phyloP scores from a whole-genome alignment of 2,113 vertebrate genomes.

The Dicentrarchus labrax region DNA sequence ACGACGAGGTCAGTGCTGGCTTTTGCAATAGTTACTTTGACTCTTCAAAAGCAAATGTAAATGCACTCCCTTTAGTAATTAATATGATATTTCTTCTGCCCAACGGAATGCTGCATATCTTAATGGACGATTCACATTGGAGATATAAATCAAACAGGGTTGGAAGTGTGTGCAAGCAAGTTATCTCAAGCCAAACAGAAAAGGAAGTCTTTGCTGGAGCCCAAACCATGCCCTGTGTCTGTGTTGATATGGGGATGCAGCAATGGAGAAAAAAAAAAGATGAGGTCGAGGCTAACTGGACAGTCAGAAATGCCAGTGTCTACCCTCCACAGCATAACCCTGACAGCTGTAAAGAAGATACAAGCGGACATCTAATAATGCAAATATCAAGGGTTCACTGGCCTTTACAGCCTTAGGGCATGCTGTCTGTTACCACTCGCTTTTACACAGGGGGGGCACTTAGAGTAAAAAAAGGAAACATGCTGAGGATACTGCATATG shows the following conservation, averaged over 20 bases:
- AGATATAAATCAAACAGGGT: constrained; percentile 17
- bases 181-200: constrained; percentile 42
- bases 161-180: background rate
- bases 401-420: constrained; percentile 61
- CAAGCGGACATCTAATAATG: constrained; percentile 74
- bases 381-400: constrained; percentile 71
- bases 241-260: constrained; percentile 16
- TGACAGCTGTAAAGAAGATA: constrained; percentile 70
- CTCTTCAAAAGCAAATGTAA: constrained; percentile 38
- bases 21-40: constrained; percentile 14
- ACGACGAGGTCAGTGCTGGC: background rate
- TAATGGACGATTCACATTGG: constrained; percentile 2
- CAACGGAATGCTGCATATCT: constrained; percentile 38
- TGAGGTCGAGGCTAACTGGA: constrained; percentile 37
- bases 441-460: constrained; percentile 27
- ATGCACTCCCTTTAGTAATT: constrained; percentile 21
- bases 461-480: background rate
- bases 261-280: background rate
- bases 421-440: constrained; percentile 51
- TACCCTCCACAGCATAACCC: constrained; percentile 45
- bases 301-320: constrained; percentile 68
- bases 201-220: background rate
- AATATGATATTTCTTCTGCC: constrained; percentile 12
- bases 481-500: background rate
- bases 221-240: background rate